Conservation (phyloP, 2,888 invertebrate species). For the Parnassius apollo region DNA sequence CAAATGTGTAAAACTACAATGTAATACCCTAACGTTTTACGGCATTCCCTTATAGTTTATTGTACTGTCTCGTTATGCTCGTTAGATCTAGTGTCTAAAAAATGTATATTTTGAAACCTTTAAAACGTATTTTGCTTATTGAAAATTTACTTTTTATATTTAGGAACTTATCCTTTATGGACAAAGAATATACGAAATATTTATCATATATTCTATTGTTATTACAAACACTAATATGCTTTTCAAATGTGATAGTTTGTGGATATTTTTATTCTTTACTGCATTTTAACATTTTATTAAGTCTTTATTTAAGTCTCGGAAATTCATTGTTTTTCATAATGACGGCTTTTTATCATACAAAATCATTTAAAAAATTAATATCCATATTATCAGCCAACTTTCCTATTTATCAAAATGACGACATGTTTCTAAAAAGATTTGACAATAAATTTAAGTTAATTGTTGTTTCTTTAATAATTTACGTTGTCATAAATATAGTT, state of each 20-base stretch:
- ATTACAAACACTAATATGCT: neutral
- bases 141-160: conserved; percentile 19
- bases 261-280: conserved; percentile 1
- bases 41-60: no score
- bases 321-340: conserved; percentile 12
- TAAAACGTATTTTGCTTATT: neutral
- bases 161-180: conserved; percentile 10
- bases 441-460: neutral
- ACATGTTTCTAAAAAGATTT: conserved; percentile 6
- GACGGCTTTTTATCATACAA: conserved; percentile 6
- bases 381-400: neutral
- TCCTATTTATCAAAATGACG: conserved; percentile 5
- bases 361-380: conserved; percentile 7
- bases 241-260: conserved; percentile 3
- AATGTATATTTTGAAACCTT: conserved; percentile 9
- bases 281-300: neutral
- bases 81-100: neutral
- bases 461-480: neutral
- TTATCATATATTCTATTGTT: neutral
- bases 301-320: neutral
- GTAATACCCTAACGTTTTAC: no score
- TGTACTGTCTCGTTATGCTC: no score
- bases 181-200: neutral
- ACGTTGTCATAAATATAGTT: neutral
- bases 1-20: no score